Percentiles rank a stretch among this genome's conserved stretches.
Evolutionary conservation across 23 tunicate genomes (phyloP).

Genomic region (Halocynthia roretzi): DNA sequence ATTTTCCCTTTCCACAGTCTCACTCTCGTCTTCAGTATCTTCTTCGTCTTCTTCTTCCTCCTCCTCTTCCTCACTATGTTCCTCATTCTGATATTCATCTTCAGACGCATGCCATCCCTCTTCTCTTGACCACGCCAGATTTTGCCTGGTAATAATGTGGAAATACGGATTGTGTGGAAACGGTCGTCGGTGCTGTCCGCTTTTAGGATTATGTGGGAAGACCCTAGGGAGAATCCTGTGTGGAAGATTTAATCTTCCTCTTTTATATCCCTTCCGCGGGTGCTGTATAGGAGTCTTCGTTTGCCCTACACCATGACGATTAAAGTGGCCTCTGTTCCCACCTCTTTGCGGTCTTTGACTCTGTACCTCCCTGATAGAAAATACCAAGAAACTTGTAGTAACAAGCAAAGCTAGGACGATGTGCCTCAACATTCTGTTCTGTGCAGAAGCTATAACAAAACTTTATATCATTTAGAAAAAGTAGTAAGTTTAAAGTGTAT

Average conservation of each 20-base stretch:
- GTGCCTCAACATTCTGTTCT: too few species aligned
- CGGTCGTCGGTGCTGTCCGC: too few species aligned
- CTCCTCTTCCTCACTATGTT: neutral
- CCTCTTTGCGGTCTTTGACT: neutral
- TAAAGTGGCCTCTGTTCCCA: neutral
- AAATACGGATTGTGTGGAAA: constrained; percentile 17
- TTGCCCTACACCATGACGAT: neutral
- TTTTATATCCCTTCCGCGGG: neutral
- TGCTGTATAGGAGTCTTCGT: neutral
- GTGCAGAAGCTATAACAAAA: too few species aligned
- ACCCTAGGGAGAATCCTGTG: too few species aligned
- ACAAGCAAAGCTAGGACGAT: too few species aligned
- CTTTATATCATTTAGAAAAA: too few species aligned
- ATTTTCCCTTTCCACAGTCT: neutral
- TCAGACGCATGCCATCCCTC: constrained; percentile 20
- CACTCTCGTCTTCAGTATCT: neutral
- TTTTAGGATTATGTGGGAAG: too few species aligned
- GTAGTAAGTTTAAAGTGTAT: too few species aligned
- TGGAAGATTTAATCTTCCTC: neutral
- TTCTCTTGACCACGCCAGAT: constrained; percentile 19
- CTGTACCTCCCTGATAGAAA: too few species aligned
- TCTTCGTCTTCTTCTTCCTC: neutral
- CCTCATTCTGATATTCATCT: constrained; percentile 15
- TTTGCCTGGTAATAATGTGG: constrained; percentile 5
- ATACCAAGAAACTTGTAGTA: too few species aligned